These are phyloP conservation scores for Parasteatoda tepidariorum DNA, from an alignment of 1,140 invertebrate species.

Conservation along the genomic window DNA sequence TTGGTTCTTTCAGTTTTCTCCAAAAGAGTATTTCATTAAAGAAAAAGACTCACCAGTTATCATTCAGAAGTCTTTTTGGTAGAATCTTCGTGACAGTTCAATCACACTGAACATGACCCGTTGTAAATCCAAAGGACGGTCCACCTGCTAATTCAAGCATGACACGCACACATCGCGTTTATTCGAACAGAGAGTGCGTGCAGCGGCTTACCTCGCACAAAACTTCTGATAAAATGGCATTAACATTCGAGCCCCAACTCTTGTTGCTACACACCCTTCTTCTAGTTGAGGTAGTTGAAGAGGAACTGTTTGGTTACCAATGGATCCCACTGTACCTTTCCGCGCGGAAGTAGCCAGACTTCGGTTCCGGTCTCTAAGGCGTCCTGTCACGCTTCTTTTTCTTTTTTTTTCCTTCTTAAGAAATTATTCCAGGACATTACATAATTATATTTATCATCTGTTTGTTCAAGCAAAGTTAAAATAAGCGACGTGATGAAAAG, in stretches of 20 bases:
- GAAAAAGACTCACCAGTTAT: no score
- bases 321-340: neutral
- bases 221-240: neutral
- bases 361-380: neutral
- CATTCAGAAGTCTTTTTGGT: no score
- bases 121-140: neutral
- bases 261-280: neutral
- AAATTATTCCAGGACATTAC: no score
- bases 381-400: neutral
- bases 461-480: no score
- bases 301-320: neutral
- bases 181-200: neutral
- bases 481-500: no score
- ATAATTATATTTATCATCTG: no score
- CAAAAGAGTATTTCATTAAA: no score
- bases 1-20: no score
- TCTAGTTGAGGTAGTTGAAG: neutral
- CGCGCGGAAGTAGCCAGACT: neutral
- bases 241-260: neutral
- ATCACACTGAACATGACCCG: no score
- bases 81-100: no score
- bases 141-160: neutral
- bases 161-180: neutral
- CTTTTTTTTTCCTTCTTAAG: neutral
- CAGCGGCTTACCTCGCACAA: neutral